Evolutionary conservation across 1,140 invertebrate genomes (phyloP), one percentile per base, ranked within the genome.

Genomic region (Belonocnema kinseyi): DNA sequence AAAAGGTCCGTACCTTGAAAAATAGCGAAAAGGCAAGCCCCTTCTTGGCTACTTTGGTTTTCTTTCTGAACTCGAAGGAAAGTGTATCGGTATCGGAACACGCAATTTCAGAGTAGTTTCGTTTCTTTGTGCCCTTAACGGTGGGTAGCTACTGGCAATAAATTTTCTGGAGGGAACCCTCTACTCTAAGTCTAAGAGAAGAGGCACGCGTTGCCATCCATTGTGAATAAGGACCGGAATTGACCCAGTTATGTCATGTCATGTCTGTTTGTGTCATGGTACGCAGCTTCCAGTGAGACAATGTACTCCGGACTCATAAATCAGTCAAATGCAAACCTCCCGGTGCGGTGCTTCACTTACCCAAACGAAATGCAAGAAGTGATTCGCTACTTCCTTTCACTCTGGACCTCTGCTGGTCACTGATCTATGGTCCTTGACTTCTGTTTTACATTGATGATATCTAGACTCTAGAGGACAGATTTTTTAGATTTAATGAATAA

Each of bases 241-340:
- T 88, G 86, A 89, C 89, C 88, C 77, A 86, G 86, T 89, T 89
- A 81, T 83, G 83, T 88, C 86, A 86, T 80, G 81, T 85, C 77
- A 73, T 79, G 84, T 89, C 86, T 86, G 80, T 79, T 66, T 40
- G 74, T 79, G 78, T 82, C 79, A 80, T 58, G 80, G 79, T 82
- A 85, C 82, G 75, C 77, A 78, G 75, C 76, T 82, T 79, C 76
- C 74, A 81, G 80, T 71, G 79, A 86, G 83, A 89, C 86, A 86
- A 87, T 88, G 83, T 79, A 81, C 21, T 21, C 54, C 72, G 75
- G 53, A 77, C 71, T 77, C 85, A 90, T 91, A 91, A 90, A 91
- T 91, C 87, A 75, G 73, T 88, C 87, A 80, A 85, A 85, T 82
- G 77, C 76, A 77, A 78, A 82, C 80, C 73, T 80, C 81, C 71